These are phyloP conservation scores for Rhynchonycteris naso DNA, from an alignment of 2,797 vertebrate species.

Conservation along the genomic window DNA sequence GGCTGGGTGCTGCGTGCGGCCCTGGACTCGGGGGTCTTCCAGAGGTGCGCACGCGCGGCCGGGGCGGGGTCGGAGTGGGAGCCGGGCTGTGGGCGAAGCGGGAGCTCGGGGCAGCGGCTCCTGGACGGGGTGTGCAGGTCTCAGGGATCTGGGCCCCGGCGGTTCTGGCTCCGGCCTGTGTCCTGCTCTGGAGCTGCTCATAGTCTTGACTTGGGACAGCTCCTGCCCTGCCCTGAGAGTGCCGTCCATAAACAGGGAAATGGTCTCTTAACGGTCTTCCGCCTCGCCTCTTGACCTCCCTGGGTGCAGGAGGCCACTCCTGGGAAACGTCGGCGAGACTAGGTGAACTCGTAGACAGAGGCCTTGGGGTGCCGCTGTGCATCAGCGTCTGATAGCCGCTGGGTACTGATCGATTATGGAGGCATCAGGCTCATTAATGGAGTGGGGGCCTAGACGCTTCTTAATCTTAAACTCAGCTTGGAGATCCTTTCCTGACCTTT, in stretches of 20 bases:
- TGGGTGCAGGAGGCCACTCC: not conserved
- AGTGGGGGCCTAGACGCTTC: not conserved
- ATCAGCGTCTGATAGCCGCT: not conserved
- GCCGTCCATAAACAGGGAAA: not conserved
- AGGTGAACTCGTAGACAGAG: not conserved
- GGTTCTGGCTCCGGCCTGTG: not conserved
- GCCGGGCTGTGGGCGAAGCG: not conserved
- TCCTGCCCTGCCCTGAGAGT: not conserved
- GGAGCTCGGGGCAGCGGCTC: not conserved
- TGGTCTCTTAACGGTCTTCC: not conserved
- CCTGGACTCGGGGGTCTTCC: constrained; percentile 87
- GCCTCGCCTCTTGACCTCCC: not conserved
- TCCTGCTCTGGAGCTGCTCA: not conserved
- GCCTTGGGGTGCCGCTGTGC: not conserved
- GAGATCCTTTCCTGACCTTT: constrained; percentile 50
- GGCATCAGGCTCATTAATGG: constrained; percentile 20
- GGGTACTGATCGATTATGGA: not conserved
- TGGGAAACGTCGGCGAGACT: not conserved
- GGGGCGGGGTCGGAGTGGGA: not conserved
- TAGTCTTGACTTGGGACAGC: not conserved
- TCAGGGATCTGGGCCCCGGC: not conserved
- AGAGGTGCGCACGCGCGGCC: constrained; percentile 88
- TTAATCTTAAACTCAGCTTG: not conserved
- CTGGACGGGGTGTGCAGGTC: not conserved
- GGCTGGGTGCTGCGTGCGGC: constrained; percentile 95